Percentiles rank a stretch among this genome's conserved stretches.
Conservation (phyloP, 2,797 vertebrate species). For the Sebastes melanostomus region DNA sequence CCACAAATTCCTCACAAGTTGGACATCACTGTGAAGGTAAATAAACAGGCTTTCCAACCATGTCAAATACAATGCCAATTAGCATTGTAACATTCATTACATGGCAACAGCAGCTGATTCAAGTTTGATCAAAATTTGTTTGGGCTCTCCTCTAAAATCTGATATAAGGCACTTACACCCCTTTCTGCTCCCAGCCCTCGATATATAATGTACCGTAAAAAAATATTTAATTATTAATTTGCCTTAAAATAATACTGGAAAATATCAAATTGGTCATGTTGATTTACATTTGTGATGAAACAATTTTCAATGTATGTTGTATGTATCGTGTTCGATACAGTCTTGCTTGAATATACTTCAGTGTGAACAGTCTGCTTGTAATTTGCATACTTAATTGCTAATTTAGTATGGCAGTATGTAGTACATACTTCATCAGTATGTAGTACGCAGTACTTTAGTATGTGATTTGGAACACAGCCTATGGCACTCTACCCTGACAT, state of each 20-base stretch:
- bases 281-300: not conserved
- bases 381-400: not conserved
- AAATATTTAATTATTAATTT: not conserved
- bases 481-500: conserved; percentile 34
- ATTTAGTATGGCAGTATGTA: not conserved
- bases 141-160: no score
- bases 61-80: no score
- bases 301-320: not conserved
- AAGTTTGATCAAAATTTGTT: no score
- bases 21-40: no score
- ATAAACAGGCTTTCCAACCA: no score
- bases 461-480: not conserved
- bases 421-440: not conserved
- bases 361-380: not conserved
- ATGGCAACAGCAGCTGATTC: no score
- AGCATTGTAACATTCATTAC: no score
- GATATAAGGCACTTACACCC: no score
- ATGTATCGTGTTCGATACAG: not conserved
- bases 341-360: not conserved
- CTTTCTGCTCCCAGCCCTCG: no score
- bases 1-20: no score
- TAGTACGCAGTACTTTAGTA: not conserved
- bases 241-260: not conserved
- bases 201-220: not conserved
- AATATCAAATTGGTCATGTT: not conserved